A percentile compares a stretch with the other conserved stretches of the same genome.
These are phyloP conservation scores for Mirounga angustirostris DNA, from an alignment of 2,113 vertebrate genomes.

Conservation along the genomic window DNA sequence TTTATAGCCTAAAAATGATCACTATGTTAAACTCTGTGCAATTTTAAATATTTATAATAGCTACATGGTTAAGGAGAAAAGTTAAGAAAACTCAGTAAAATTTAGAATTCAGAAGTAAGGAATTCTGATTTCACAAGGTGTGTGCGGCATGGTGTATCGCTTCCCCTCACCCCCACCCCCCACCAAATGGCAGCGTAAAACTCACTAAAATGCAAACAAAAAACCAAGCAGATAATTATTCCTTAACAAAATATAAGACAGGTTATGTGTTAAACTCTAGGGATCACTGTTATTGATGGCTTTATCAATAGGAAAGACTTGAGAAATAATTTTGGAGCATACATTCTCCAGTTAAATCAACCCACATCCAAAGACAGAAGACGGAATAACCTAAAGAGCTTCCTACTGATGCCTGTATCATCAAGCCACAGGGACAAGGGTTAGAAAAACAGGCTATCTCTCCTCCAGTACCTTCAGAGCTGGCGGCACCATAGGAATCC, in stretches of 20 bases:
- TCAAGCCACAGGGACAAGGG: neutral
- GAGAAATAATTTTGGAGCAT: neutral
- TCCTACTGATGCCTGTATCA: neutral
- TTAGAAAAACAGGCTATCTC: neutral
- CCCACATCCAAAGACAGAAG: neutral
- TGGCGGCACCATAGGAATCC: neutral
- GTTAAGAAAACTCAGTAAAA: conserved; percentile 7
- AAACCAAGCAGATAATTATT: neutral
- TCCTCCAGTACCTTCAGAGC: neutral
- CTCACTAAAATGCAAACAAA: neutral
- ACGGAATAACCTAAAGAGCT: neutral
- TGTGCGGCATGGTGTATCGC: neutral
- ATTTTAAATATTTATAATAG: neutral
- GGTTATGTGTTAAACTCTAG: neutral
- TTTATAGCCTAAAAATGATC: neutral
- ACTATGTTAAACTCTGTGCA: neutral
- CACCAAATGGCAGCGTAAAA: neutral
- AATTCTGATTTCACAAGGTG: neutral
- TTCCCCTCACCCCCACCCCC: rapidly evolving
- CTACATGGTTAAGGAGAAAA: neutral
- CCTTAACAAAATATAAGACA: neutral
- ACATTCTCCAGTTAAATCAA: neutral
- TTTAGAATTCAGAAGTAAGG: neutral
- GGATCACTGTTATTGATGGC: neutral
- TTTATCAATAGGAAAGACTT: neutral